phyloP scores from a whole-genome alignment of 2,797 vertebrate species.

The Phoeniculus purpureus region DNA sequence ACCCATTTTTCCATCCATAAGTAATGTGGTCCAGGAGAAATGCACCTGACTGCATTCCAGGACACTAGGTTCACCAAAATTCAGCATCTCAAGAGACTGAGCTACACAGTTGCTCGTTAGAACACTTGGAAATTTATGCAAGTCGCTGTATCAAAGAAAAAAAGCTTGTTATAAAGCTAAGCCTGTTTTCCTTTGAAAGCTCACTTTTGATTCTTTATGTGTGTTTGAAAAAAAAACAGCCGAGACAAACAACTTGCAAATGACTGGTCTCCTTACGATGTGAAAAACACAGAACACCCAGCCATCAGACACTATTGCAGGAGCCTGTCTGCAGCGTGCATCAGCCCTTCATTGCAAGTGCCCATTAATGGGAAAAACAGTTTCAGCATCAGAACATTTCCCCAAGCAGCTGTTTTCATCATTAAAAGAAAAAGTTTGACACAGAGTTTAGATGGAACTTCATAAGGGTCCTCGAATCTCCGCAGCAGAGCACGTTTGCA shows the following conservation, averaged over 20 bases:
- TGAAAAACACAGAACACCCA: not conserved
- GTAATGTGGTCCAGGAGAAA: not conserved
- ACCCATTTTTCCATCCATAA: not conserved
- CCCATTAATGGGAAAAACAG: not conserved
- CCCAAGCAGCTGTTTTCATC: not conserved
- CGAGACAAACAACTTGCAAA: not conserved
- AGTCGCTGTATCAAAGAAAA: not conserved
- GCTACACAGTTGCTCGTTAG: not conserved
- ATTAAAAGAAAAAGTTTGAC: not conserved
- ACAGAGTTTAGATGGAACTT: not conserved
- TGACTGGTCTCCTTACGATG: not conserved
- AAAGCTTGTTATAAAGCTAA: not conserved
- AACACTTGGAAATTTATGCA: slow-evolving; percentile 1
- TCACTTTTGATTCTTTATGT: not conserved
- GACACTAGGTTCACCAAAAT: not conserved
- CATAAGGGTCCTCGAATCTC: not conserved
- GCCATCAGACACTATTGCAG: not conserved
- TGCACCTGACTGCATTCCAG: not conserved
- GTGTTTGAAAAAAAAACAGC: not conserved
- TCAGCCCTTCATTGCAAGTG: not conserved
- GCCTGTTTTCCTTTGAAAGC: slow-evolving; percentile 11
- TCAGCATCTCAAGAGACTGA: not conserved
- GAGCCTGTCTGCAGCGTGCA: not conserved
- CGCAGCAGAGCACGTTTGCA: not conserved
- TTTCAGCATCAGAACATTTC: not conserved